phyloP scores from a whole-genome alignment of 2,113 vertebrate species.

The Sphaerodactylus townsendi region DNA sequence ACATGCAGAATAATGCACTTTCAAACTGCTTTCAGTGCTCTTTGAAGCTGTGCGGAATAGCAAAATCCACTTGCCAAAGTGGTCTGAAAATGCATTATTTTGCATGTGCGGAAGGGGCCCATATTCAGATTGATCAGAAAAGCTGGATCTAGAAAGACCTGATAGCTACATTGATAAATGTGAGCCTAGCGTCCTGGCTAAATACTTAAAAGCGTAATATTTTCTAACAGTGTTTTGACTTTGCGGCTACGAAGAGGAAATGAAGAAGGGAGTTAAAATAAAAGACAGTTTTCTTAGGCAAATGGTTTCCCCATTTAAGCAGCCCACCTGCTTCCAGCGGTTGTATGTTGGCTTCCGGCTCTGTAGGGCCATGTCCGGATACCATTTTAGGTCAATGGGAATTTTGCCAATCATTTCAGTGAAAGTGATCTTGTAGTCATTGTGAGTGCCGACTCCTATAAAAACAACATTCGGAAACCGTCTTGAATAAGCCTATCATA shows the following conservation, averaged over 20 bases:
- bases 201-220: too few species aligned
- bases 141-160: background rate
- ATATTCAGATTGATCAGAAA: background rate
- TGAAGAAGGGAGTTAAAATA: background rate
- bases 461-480: slow-evolving; percentile 50
- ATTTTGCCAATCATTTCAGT: slow-evolving; percentile 12
- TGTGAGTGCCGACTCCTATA: slow-evolving; percentile 51
- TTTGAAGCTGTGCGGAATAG: too few species aligned
- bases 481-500: slow-evolving; percentile 45
- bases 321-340: background rate
- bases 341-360: background rate
- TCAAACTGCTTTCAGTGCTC: too few species aligned
- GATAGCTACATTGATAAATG: background rate
- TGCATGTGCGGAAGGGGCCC: too few species aligned
- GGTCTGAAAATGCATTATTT: too few species aligned
- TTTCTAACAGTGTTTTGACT: background rate
- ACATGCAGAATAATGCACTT: too few species aligned
- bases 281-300: slow-evolving; percentile 28
- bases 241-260: background rate
- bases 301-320: background rate
- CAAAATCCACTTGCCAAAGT: too few species aligned
- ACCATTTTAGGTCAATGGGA: slow-evolving; percentile 15
- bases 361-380: background rate
- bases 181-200: background rate
- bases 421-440: slow-evolving; percentile 15